These are phyloP conservation scores for Diplosoma virens DNA, from an alignment of 23 tunicate genomes.

Conservation along the genomic window DNA sequence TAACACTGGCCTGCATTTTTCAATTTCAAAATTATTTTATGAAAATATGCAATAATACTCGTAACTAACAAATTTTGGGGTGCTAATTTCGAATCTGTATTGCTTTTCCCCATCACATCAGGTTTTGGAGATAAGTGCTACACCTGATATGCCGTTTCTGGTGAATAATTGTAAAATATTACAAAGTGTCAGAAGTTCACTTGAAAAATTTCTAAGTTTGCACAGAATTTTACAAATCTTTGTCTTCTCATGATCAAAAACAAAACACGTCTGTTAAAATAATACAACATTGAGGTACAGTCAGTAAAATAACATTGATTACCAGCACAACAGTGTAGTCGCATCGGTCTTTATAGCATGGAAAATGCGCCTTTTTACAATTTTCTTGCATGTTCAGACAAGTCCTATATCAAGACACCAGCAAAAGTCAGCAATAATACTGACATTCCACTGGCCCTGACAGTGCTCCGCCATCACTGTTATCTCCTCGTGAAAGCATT, in stretches of 20 bases:
- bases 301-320: not conserved
- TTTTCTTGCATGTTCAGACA: constrained; percentile 14
- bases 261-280: not conserved
- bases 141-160: not conserved
- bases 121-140: not conserved
- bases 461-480: constrained; percentile 31
- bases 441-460: constrained; percentile 36
- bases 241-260: constrained; percentile 3
- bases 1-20: not conserved
- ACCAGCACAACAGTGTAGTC: not conserved
- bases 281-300: not conserved
- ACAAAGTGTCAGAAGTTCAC: not conserved
- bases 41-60: not conserved
- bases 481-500: constrained; percentile 32
- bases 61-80: not conserved
- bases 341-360: not conserved
- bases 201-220: not conserved
- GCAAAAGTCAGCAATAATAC: constrained; percentile 23
- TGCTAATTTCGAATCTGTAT: not conserved
- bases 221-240: constrained; percentile 8
- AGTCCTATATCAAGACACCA: constrained; percentile 31
- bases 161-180: not conserved
- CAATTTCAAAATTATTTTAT: not conserved
- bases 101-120: not conserved
- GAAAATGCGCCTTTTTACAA: constrained; percentile 14